Conservation (phyloP, 2,113 vertebrate species). For the Callithrix jacchus region DNA sequence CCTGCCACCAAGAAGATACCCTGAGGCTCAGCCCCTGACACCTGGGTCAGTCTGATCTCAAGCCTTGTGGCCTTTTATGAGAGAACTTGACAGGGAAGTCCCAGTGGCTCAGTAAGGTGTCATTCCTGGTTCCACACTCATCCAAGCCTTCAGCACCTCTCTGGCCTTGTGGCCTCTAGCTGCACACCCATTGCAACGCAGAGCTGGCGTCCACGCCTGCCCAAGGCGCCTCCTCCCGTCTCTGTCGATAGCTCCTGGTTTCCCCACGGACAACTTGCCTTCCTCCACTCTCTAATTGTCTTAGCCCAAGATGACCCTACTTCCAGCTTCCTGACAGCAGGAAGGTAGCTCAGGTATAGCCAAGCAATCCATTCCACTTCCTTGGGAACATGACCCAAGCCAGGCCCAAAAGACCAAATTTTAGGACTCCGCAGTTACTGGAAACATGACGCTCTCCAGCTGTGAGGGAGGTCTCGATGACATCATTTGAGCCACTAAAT, state of each 20-base stretch:
- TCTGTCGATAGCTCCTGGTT: no score
- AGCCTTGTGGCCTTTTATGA: neutral
- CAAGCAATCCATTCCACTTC: neutral
- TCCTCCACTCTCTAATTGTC: neutral
- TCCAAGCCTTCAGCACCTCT: neutral
- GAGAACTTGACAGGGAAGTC: neutral
- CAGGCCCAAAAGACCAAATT: neutral
- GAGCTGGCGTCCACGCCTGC: neutral
- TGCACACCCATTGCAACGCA: accelerated
- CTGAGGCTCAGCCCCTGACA: neutral
- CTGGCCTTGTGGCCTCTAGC: neutral
- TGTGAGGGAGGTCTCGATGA: no score
- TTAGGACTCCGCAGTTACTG: neutral
- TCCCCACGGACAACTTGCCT: neutral
- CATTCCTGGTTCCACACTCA: neutral
- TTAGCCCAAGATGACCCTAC: neutral
- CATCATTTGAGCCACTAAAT: neutral
- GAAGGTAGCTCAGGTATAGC: neutral
- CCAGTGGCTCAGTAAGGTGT: neutral
- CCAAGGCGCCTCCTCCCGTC: neutral
- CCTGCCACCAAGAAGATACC: neutral
- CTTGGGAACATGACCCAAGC: neutral
- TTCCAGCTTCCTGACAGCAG: neutral
- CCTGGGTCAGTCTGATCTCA: neutral
- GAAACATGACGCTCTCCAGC: neutral